Conservation (phyloP, 2,888 invertebrate species). For the Sympetrum striolatum region DNA sequence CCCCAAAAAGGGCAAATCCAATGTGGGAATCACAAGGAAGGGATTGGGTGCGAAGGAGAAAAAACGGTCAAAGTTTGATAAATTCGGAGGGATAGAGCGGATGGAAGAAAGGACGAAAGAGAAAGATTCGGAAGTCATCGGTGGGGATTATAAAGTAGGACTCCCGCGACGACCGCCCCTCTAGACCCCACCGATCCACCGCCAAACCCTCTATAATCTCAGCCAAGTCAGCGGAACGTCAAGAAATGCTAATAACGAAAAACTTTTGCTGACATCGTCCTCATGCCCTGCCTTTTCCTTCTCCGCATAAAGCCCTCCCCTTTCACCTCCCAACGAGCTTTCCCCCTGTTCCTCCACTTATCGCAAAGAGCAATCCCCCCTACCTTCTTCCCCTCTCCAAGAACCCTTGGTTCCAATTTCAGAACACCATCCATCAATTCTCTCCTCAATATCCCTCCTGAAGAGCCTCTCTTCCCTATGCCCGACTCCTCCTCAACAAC, state of each 20-base stretch:
- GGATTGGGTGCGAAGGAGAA: neutral
- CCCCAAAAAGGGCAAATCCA: neutral
- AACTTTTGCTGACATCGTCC: slow-evolving; percentile 40
- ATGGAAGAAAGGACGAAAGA: neutral
- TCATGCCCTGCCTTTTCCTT: neutral
- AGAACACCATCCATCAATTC: slow-evolving; percentile 38
- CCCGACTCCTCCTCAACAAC: neutral
- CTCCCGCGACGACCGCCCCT: neutral
- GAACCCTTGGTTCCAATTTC: slow-evolving; percentile 40
- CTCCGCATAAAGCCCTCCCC: neutral
- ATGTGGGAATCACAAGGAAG: neutral
- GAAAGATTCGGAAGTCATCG: neutral
- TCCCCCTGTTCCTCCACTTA: neutral
- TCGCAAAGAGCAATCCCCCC: neutral
- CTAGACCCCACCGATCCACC: neutral
- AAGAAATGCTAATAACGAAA: slow-evolving; percentile 43
- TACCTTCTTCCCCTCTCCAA: neutral
- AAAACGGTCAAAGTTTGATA: neutral
- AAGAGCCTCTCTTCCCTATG: neutral
- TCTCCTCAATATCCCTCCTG: slow-evolving; percentile 3
- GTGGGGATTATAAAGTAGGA: neutral
- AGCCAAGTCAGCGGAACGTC: slow-evolving; percentile 39
- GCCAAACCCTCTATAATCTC: slow-evolving; percentile 31
- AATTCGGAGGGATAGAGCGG: neutral
- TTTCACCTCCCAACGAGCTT: neutral